Evolutionary conservation across 2,113 vertebrate genomes (phyloP).

Genomic region (Chionis minor): DNA sequence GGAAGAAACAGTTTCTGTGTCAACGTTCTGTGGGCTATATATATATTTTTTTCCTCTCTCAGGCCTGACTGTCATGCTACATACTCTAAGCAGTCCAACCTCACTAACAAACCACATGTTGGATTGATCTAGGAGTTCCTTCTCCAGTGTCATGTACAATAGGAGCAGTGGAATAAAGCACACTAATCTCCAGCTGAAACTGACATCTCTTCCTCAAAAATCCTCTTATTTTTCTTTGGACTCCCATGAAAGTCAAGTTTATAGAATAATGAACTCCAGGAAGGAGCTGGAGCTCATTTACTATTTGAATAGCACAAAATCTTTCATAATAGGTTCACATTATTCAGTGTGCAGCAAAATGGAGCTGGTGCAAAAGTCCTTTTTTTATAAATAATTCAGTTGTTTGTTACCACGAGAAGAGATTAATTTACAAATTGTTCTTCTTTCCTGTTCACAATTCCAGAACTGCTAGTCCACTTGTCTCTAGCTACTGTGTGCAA

Average conservation of each 20-base stretch:
- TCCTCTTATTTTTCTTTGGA: slow-evolving; percentile 22
- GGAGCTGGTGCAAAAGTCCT: neutral
- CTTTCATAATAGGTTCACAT: slow-evolving; percentile 3
- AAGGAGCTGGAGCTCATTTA: slow-evolving; percentile 39
- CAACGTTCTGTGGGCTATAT: neutral
- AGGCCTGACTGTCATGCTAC: neutral
- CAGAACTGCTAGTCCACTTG: neutral
- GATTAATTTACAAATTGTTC: neutral
- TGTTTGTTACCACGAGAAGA: slow-evolving; percentile 2
- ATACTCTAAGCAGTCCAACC: neutral
- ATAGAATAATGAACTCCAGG: slow-evolving; percentile 32
- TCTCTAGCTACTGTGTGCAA: slow-evolving; percentile 18
- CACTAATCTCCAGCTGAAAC: neutral
- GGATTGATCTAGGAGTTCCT: neutral
- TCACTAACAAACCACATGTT: neutral
- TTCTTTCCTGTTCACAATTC: neutral
- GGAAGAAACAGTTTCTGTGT: neutral
- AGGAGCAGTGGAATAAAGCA: neutral
- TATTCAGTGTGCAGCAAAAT: neutral
- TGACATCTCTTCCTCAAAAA: neutral
- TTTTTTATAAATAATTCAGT: neutral
- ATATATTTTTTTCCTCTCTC: neutral
- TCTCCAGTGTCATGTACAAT: neutral
- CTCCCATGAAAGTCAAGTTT: slow-evolving; percentile 25
- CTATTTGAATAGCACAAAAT: slow-evolving; percentile 15